Conservation (phyloP, 2,888 invertebrate species). For the Acronicta leporina region DNA sequence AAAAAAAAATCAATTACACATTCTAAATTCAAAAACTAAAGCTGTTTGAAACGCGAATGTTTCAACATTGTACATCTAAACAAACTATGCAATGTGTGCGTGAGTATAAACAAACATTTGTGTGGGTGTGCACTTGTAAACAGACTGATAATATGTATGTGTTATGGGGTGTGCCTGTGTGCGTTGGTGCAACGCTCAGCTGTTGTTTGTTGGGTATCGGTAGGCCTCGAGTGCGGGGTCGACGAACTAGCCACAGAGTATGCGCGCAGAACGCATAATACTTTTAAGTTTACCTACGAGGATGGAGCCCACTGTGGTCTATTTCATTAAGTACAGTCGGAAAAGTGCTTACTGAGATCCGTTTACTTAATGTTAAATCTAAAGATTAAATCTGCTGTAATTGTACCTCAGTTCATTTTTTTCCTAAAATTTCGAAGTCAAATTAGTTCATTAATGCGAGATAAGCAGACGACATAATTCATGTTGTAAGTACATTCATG, state of each 20-base stretch:
- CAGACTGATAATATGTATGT: slow-evolving; percentile 22
- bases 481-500: no score
- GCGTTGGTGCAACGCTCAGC: slow-evolving; percentile 73
- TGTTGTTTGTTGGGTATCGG: slow-evolving; percentile 77
- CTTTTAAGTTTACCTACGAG: no score
- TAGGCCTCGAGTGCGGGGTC: slow-evolving; percentile 77
- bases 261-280: slow-evolving; percentile 46
- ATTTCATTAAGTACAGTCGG: no score
- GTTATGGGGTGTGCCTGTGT: slow-evolving; percentile 45
- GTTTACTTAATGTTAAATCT: no score
- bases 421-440: no score
- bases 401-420: no score
- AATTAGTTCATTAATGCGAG: no score
- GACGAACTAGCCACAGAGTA: slow-evolving; percentile 75
- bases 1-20: slow-evolving; percentile 43
- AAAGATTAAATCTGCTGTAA: no score
- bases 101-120: slow-evolving; percentile 3
- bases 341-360: no score
- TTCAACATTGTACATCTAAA: slow-evolving; percentile 46
- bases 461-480: no score
- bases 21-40: slow-evolving; percentile 53
- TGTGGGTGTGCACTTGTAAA: slow-evolving; percentile 27
- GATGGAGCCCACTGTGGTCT: no score
- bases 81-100: slow-evolving; percentile 21
- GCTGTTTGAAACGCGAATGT: slow-evolving; percentile 35